Evolutionary conservation across 2,888 invertebrate genomes (phyloP).

Genomic region (Nomada flava): DNA sequence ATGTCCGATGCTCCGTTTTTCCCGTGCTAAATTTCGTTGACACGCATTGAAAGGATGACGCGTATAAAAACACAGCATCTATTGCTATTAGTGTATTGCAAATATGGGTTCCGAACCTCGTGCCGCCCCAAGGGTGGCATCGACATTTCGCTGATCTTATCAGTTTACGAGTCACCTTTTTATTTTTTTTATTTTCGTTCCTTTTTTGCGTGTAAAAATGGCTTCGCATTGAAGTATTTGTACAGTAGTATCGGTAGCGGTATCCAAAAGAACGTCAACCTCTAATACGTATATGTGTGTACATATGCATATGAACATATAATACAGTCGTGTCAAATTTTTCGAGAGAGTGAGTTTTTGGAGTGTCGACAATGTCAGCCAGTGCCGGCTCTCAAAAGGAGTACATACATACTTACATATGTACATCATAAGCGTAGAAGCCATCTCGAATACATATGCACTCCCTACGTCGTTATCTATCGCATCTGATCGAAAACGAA

Average conservation of each 20-base stretch:
- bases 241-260: constrained; percentile 19
- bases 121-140: constrained; percentile 1
- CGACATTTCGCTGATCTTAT: neutral
- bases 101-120: constrained; percentile 9
- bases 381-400: neutral
- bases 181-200: neutral
- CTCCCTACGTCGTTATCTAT: constrained; percentile 12
- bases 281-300: neutral
- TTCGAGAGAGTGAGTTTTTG: neutral
- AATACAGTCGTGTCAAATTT: constrained; percentile 14
- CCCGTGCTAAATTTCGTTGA: constrained; percentile 18
- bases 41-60: constrained; percentile 14
- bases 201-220: constrained; percentile 13
- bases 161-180: neutral
- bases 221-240: constrained; percentile 13
- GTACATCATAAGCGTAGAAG: neutral
- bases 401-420: neutral
- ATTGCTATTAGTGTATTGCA: constrained; percentile 50
- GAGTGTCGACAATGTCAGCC: neutral
- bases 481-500: constrained; percentile 17
- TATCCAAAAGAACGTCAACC: constrained; percentile 6
- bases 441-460: constrained; percentile 3
- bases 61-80: constrained; percentile 33
- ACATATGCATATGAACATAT: neutral
- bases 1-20: neutral